Conservation (phyloP, 2,888 invertebrate genomes). For the Amphipoea lucens region DNA sequence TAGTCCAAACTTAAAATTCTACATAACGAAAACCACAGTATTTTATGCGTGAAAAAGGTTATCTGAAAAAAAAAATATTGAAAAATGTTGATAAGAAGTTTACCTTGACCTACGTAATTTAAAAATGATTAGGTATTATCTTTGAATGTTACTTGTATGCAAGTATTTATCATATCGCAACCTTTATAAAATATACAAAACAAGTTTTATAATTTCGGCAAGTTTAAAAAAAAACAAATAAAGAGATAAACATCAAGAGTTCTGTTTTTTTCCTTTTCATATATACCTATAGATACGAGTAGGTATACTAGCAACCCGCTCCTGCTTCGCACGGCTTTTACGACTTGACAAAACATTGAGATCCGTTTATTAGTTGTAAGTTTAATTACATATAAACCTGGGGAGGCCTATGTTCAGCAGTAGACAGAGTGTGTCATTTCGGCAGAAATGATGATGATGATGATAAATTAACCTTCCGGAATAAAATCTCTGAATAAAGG, state of each 20-base stretch:
- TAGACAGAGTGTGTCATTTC: too few relatives aligned
- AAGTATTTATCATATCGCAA: neutral
- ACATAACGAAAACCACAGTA: slow-evolving; percentile 75
- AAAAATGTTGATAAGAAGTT: neutral
- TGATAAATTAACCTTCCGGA: too few relatives aligned
- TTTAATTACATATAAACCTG: too few relatives aligned
- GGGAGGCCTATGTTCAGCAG: too few relatives aligned
- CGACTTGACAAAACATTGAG: too few relatives aligned
- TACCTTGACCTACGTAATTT: neutral
- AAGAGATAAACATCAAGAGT: neutral
- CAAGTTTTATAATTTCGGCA: neutral
- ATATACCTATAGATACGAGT: neutral
- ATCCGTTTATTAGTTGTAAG: too few relatives aligned
- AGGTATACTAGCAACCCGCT: too few relatives aligned
- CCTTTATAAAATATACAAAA: neutral
- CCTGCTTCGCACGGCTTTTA: too few relatives aligned
- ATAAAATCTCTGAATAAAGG: too few relatives aligned
- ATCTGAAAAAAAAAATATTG: slow-evolving; percentile 16
- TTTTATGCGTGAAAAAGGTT: neutral
- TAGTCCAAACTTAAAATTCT: slow-evolving; percentile 20
- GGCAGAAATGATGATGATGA: too few relatives aligned
- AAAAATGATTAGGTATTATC: neutral
- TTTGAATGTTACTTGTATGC: neutral
- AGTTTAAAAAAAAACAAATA: slow-evolving; percentile 5
- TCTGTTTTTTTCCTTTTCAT: neutral